Evolutionary conservation across 2,113 vertebrate genomes (phyloP), one percentile per base, ranked within the genome.

Genomic region (Pithys albifrons): DNA sequence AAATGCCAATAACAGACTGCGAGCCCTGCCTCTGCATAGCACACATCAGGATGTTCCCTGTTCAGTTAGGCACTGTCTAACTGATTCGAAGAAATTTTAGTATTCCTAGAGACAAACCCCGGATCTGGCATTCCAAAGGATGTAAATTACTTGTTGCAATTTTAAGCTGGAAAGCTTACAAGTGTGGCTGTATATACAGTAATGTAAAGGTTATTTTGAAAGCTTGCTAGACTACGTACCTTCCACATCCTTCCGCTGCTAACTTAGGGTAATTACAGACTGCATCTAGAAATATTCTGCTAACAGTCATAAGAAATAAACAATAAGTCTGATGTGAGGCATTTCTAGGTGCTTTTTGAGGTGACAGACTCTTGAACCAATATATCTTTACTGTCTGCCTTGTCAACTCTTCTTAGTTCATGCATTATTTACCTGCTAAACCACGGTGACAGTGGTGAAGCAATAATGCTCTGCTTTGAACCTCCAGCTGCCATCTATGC

Each of bases 341-440:
- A 84, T 52, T 80, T 48, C 79, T 88, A 74, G 59, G 72, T n/a
- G 83, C 39, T 90, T 90, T 77, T 37, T 59, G 65, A 87, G 55
- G 31, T 93, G 79, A 86, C 33, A 90, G 59, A 69, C 57, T 89
- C 89, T 91, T 88, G 46, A 96, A 86, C 64, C 79, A 91, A 91
- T 95, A 74, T 70, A 90, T 94, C 95, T 84, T 86, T 94, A 94
- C 72, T 1, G 0, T 72, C 85, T 91, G 75, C 79, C 85, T 95
- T 97, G 96, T 91, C 95, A 95, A 83, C 41, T 86, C 67, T 89
- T 82, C 92, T 93, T 41, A 93, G 55, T 78, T 95, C 76, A 95
- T 96, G 90, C 85, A 96, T 96, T 96, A 96, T 96, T 96, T 96
- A 97, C 95, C 90, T 92, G 61, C 83, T 91, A 94, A 96, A 65